Evolutionary conservation across 2,113 vertebrate species (phyloP).

Genomic region (Beaufortia kweichowensis): DNA sequence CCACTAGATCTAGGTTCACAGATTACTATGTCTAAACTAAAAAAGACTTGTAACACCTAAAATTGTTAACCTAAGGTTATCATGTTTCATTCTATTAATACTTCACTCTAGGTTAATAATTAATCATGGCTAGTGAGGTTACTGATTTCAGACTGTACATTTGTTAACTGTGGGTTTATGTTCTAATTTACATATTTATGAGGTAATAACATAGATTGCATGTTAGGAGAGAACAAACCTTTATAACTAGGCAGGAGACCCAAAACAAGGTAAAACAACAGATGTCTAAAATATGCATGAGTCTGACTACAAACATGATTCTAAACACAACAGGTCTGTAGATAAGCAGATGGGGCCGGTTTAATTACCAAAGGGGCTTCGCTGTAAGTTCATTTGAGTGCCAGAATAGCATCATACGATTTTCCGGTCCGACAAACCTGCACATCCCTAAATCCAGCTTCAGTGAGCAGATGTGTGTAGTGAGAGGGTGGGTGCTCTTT

Average conservation of each 20-base stretch:
- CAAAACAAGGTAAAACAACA: slow-evolving; percentile 10
- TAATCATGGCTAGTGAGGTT: too few species aligned
- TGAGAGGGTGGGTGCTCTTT: slow-evolving; percentile 67
- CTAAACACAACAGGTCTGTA: not conserved
- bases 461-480: slow-evolving; percentile 64
- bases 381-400: slow-evolving; percentile 62
- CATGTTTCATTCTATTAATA: too few species aligned
- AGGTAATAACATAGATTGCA: too few species aligned
- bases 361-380: not conserved
- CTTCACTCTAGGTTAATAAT: too few species aligned
- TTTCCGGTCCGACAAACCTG: slow-evolving; percentile 74
- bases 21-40: not conserved
- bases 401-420: slow-evolving; percentile 74
- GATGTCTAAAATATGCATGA: not conserved
- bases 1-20: not conserved
- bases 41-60: too few species aligned
- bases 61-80: too few species aligned
- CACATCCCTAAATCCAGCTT: slow-evolving; percentile 64
- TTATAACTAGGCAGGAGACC: not conserved
- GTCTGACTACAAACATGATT: not conserved
- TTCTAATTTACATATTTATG: too few species aligned
- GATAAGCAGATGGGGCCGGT: not conserved
- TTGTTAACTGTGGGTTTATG: too few species aligned
- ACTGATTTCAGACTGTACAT: too few species aligned
- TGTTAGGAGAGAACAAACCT: not conserved